Percentiles rank a stretch among this genome's conserved stretches.
phyloP scores from a whole-genome alignment of 2,113 vertebrate genomes.

The Phodopus roborovskii region DNA sequence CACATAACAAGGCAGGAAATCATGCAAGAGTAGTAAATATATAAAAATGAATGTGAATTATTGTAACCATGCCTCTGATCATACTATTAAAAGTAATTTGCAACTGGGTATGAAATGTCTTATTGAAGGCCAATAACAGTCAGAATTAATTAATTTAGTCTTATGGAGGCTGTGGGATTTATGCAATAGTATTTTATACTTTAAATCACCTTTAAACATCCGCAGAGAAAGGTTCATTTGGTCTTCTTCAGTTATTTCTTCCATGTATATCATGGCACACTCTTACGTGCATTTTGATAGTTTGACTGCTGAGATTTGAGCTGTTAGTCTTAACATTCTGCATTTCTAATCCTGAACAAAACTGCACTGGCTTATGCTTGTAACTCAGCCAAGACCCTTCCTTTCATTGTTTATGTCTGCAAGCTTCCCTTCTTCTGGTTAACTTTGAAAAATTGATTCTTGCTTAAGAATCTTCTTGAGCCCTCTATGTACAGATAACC shows the following conservation, averaged over 20 bases:
- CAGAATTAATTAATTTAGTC: constrained; percentile 31
- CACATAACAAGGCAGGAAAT: background rate
- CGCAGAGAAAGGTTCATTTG: background rate
- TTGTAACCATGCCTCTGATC: background rate
- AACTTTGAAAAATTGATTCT: background rate
- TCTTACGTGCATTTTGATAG: background rate
- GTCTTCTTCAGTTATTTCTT: background rate
- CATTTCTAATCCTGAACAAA: constrained; percentile 25
- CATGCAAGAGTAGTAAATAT: background rate
- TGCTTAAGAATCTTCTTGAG: background rate
- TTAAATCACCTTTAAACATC: background rate
- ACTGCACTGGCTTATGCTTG: background rate
- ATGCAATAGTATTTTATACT: background rate
- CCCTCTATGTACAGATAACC: background rate
- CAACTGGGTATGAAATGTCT: constrained; percentile 1
- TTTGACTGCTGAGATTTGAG: background rate
- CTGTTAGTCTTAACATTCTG: background rate
- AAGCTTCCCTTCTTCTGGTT: background rate
- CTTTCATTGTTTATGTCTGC: background rate
- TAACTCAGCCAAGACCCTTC: background rate
- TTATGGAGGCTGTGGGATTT: background rate
- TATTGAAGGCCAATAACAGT: background rate
- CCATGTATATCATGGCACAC: background rate
- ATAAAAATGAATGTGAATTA: background rate
- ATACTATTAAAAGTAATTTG: background rate